Conservation (phyloP, 2,797 vertebrate species). For the Cheirogaleus major region DNA sequence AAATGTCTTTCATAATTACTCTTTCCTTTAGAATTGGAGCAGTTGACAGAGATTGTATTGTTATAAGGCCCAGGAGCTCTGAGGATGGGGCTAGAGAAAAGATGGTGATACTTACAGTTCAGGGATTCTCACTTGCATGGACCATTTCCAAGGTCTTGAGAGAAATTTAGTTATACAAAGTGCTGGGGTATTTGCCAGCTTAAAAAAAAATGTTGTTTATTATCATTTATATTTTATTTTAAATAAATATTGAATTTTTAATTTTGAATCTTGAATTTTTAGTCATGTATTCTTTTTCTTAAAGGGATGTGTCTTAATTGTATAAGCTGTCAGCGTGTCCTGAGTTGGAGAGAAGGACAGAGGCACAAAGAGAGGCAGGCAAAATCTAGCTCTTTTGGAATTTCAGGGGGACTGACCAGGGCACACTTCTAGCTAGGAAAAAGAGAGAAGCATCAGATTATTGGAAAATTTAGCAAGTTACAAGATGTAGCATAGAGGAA, state of each 20-base stretch:
- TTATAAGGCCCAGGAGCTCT: not conserved
- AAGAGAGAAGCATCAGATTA: not conserved
- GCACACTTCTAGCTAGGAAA: not conserved
- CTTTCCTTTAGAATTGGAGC: not conserved
- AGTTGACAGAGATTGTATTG: not conserved
- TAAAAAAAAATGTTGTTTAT: not conserved
- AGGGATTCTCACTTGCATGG: not conserved
- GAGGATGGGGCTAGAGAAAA: not conserved
- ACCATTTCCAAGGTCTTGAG: not conserved
- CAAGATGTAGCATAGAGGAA: not conserved
- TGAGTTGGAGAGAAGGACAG: not conserved
- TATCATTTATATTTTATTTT: not conserved
- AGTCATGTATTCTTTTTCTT: not conserved
- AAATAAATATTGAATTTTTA: not conserved
- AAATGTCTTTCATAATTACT: not conserved
- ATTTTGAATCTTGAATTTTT: not conserved
- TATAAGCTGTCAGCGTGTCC: not conserved
- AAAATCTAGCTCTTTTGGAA: not conserved
- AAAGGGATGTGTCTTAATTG: not conserved
- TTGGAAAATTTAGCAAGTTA: not conserved
- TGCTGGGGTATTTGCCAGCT: not conserved
- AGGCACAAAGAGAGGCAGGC: not conserved
- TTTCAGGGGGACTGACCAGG: not conserved
- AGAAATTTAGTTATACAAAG: not conserved
- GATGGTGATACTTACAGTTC: not conserved